Percentiles rank a stretch among this genome's conserved stretches.
These are phyloP conservation scores for Isaurus tuberculatus DNA, from an alignment of 92 coral and sea anemone species.

Conservation along the genomic window DNA sequence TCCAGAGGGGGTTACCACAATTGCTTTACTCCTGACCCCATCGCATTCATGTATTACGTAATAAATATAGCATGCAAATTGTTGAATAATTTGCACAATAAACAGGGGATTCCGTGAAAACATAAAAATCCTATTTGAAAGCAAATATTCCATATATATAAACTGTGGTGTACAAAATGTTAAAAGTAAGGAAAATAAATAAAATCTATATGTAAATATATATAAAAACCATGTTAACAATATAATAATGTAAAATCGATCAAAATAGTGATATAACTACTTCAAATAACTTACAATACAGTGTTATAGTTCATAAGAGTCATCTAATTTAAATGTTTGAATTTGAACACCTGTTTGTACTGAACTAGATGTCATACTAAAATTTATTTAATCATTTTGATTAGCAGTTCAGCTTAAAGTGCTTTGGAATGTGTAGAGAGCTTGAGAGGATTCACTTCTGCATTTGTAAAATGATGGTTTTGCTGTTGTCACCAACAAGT, in stretches of 20 bases:
- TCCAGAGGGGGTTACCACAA: too few species aligned
- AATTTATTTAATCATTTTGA: conserved; percentile 12
- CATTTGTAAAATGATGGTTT: conserved; percentile 28
- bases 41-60: too few species aligned
- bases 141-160: too few species aligned
- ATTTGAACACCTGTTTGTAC: conserved; percentile 21
- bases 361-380: conserved; percentile 10
- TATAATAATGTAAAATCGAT: neutral
- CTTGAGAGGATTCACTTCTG: conserved; percentile 53
- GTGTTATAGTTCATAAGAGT: conserved; percentile 2
- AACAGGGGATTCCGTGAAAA: too few species aligned
- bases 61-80: too few species aligned
- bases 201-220: neutral
- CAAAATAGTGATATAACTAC: conserved; percentile 4
- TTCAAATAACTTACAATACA: conserved; percentile 12
- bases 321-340: conserved; percentile 17
- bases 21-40: too few species aligned
- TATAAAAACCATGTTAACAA: neutral
- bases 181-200: conserved; percentile 2
- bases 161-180: conserved; percentile 4
- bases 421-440: conserved; percentile 17
- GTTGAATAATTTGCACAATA: too few species aligned
- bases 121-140: too few species aligned
- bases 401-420: conserved; percentile 22
- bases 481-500: conserved; percentile 28